A percentile compares a stretch with the other conserved stretches of the same genome.
phyloP scores from a whole-genome alignment of 2,113 vertebrate species.

The Cottus gobio region DNA sequence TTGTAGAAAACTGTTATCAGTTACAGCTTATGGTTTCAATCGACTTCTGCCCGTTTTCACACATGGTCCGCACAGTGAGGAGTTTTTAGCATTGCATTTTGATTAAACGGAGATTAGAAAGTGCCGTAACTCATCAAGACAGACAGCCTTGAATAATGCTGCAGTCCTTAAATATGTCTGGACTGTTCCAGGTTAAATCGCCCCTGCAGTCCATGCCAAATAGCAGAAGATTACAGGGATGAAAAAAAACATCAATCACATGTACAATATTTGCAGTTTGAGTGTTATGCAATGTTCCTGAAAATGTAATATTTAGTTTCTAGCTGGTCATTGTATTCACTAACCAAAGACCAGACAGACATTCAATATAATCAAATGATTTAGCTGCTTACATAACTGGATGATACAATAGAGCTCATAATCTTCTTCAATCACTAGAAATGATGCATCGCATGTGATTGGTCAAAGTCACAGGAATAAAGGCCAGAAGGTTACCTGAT shows the following conservation, averaged over 20 bases:
- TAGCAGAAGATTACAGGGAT: conserved; percentile 1
- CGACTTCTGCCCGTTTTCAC: background rate
- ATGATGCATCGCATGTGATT: background rate
- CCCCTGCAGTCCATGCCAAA: background rate
- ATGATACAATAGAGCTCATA: conserved; percentile 31
- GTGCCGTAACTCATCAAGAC: background rate
- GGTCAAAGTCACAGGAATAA: conserved; percentile 12
- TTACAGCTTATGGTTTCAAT: background rate
- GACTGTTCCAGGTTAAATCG: conserved; percentile 12
- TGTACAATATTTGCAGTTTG: background rate
- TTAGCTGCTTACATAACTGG: conserved; percentile 17
- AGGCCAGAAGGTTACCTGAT: conserved; percentile 41
- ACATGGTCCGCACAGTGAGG: background rate
- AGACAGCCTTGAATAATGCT: conserved; percentile 1
- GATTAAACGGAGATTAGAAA: background rate
- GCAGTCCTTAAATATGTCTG: conserved; percentile 8
- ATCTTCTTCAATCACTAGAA: conserved; percentile 47
- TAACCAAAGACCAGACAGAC: background rate
- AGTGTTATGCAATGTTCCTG: background rate
- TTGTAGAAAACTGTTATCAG: background rate
- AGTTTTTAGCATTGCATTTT: background rate
- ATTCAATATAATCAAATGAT: conserved; percentile 27
- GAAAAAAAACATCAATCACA: conserved; percentile 6
- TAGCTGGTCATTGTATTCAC: conserved; percentile 31
- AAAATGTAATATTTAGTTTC: conserved; percentile 10